phyloP scores from a whole-genome alignment of 2,797 vertebrate species.

The Leucoraja ocellata region DNA sequence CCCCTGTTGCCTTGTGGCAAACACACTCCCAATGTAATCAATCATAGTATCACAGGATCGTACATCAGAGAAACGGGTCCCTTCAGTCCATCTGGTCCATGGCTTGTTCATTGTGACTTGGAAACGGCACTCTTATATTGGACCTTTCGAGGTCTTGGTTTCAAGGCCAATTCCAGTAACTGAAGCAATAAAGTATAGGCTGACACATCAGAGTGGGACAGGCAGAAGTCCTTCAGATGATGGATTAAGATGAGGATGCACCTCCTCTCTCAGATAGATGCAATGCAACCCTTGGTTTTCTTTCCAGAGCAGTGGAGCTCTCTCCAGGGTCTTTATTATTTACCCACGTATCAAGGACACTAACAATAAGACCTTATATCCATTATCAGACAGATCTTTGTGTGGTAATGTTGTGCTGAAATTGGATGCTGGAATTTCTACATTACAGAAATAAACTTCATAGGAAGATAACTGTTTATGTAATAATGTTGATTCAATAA shows the following conservation, averaged over 20 bases:
- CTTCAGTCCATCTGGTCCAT: too few relatives aligned
- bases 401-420: neutral
- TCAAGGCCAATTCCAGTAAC: neutral
- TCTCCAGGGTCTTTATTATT: neutral
- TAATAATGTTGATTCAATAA: too few relatives aligned
- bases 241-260: neutral
- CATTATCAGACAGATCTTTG: neutral
- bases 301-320: neutral
- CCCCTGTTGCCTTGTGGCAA: neutral
- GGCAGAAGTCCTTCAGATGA: neutral
- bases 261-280: neutral
- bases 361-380: neutral
- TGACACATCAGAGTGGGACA: neutral
- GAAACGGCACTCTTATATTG: neutral
- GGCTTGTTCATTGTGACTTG: neutral
- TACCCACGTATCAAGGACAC: neutral
- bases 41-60: too few relatives aligned
- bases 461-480: too few relatives aligned
- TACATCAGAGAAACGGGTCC: too few relatives aligned
- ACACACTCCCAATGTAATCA: neutral
- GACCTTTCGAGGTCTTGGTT: neutral
- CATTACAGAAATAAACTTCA: neutral
- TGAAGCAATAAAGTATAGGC: neutral
- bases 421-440: neutral
- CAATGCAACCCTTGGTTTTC: neutral